phyloP scores from a whole-genome alignment of 2,113 vertebrate species.

The Gavialis gangeticus region DNA sequence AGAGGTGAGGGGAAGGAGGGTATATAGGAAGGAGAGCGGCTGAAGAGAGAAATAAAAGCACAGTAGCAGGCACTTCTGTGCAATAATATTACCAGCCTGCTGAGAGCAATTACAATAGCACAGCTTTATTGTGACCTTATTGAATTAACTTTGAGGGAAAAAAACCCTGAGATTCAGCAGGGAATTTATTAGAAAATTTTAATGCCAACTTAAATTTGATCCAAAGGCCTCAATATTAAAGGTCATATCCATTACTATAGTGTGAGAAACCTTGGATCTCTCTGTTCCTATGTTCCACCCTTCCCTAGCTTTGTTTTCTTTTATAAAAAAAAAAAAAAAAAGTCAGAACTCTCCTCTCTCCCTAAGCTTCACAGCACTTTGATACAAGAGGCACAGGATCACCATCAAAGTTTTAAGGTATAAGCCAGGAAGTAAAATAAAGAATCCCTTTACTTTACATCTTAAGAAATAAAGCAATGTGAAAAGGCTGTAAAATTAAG shows the following conservation, averaged over 20 bases:
- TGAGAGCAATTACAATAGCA: constrained; percentile 76
- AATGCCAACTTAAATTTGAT: constrained; percentile 73
- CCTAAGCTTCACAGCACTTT: background rate
- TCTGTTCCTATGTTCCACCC: constrained; percentile 22
- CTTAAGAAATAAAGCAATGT: background rate
- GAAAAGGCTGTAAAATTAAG: background rate
- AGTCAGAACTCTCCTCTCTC: constrained; percentile 25
- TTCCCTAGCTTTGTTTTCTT: constrained; percentile 34
- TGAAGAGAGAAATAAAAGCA: constrained; percentile 67
- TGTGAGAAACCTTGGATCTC: constrained; percentile 34
- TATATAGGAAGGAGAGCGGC: background rate
- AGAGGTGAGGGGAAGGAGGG: background rate
- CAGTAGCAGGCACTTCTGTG: constrained; percentile 57
- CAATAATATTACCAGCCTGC: constrained; percentile 72
- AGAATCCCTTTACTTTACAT: background rate
- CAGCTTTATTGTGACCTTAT: constrained; percentile 75
- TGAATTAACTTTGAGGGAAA: constrained; percentile 68
- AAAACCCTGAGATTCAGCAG: constrained; percentile 56
- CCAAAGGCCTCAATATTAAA: constrained; percentile 71
- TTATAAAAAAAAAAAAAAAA: background rate
- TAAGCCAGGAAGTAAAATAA: constrained; percentile 29
- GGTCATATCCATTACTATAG: constrained; percentile 70
- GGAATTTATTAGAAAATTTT: constrained; percentile 78
- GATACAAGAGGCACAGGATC: background rate
- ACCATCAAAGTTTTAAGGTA: constrained; percentile 38